Evolutionary conservation across 2,888 invertebrate genomes (phyloP), one percentile per base, ranked within the genome.

Genomic region (Notodonta ziczac): DNA sequence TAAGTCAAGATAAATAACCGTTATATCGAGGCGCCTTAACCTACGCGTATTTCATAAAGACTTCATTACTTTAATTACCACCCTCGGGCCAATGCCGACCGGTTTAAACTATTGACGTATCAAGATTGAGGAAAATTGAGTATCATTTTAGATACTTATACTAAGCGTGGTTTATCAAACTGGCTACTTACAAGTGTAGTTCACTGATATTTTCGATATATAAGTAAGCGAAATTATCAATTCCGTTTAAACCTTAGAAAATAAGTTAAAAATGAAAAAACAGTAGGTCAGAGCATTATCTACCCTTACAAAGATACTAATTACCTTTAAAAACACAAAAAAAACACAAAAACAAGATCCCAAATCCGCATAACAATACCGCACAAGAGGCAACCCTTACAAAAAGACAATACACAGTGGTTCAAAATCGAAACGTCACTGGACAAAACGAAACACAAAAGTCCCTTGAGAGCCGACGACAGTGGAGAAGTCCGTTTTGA

Each of bases 401-500:
- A 78, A 75, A 76, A 75, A 75, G 71, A 77, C 69, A 76, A 74
- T 64, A 61, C 74, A 75, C 76, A 81, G 73, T 76, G 77, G 69
- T 73, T 73, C 72, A 72, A 80, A 80, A 84, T 83, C 82, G 78
- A 79, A 84, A 78, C 75, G 73, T 74, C 70, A 72, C 66, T 57
- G 73, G 73, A 79, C 82, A 81, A 83, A 83, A 80, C 74, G 73
- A 83, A 77, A 83, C 72, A 76, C 72, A 76, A 83, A 83, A 80
- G 74, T 73, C 77, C 71, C 73, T 60, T 58, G 73, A 72, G 74
- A 67, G 62, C 63, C 76, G 73, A 69, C 75, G 79, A 81, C 81
- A 76, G 72, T 68, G 66, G 60, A 65, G 67, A 73, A 70, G 73
- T 74, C 70, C 77, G 72, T 85, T 89, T 82, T 88, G 90, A 90